Conservation (phyloP, 1,140 invertebrate species). For the Danaus melanippus region DNA sequence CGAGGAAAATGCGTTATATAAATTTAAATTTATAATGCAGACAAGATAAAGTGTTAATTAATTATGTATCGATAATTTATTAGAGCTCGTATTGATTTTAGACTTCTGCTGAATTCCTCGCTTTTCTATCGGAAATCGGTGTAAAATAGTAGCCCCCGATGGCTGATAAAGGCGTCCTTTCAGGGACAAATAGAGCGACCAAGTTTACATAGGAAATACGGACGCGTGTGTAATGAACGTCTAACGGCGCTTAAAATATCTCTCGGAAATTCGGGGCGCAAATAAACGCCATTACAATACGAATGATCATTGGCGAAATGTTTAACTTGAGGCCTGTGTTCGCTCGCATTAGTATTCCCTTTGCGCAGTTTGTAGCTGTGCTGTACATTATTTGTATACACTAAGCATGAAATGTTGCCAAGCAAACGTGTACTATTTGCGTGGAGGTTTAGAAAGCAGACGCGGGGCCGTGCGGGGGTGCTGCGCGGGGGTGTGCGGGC, state of each 20-base stretch:
- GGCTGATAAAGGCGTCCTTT: constrained; percentile 1
- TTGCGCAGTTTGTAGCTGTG: constrained; percentile 61
- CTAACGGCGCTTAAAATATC: constrained; percentile 22
- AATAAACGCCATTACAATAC: constrained; percentile 39
- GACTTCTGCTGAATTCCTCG: too few relatives aligned
- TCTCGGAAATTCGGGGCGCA: constrained; percentile 17
- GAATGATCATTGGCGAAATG: constrained; percentile 48
- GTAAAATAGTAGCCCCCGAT: too few relatives aligned
- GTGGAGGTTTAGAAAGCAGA: constrained; percentile 66
- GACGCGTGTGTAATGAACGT: constrained; percentile 19
- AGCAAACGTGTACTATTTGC: constrained; percentile 69
- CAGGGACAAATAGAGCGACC: constrained; percentile 7
- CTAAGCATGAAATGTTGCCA: constrained; percentile 71
- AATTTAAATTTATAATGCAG: too few relatives aligned
- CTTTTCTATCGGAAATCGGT: too few relatives aligned
- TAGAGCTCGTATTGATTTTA: too few relatives aligned
- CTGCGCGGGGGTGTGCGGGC: too few relatives aligned
- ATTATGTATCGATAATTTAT: too few relatives aligned
- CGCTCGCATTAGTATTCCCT: constrained; percentile 63
- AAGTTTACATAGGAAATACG: too few relatives aligned
- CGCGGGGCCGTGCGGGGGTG: constrained; percentile 27
- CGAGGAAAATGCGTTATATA: constrained; percentile 4
- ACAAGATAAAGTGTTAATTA: too few relatives aligned
- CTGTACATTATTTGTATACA: constrained; percentile 69
- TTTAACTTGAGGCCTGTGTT: constrained; percentile 51